Base-by-base conservation (phyloP, 2,888 invertebrate species). In the Mesoligia furuncula region DNA sequence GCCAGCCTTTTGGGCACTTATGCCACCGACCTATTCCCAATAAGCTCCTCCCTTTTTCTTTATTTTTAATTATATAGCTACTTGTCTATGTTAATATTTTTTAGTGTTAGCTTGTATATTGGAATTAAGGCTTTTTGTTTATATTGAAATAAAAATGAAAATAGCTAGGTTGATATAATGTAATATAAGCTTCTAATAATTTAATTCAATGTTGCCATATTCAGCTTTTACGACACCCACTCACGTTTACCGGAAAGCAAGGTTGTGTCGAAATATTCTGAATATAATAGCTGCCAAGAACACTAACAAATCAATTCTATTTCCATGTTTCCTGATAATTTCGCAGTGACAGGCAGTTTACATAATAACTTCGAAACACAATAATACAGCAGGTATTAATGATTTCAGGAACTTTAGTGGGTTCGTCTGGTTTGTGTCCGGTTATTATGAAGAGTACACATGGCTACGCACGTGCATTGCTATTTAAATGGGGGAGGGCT, bases 361-460 rank as follows among this genome's bases (percentile, higher is more conserved):
- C 31, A 15, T 27, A 65, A 77, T 80, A 82, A 69, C 64, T 80
- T 8, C 20, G 20, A 11, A 15, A 65, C 24, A 61, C 83, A 65
- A 15, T 57, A 68, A 75, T 36, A 76, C 42, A 24, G 36, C 59
- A 65, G 36, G 82, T 61, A 79, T 79, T 79, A 65, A 76, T 69
- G 64, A 65, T 27, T 76, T 51, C 31, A 68, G 82, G 24, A 82
- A 69, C 64, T 59, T 65, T 36, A 8, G 48, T 27, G 5, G 24
- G 31, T 42, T 4, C 24, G 7, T 61, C 83, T 82, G 80, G 68
- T 61, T 77, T 82, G n/a, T 77, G 69, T 82, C n/a, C 15, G 36
- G 42, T 17, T 76, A 5, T 68, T 77, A 82, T 76, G 59, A 82
- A 76, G 24, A 20, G 59, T 42, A 54, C 42, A 65, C 57, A 31